These are phyloP conservation scores for Nannoperca obscura DNA, from an alignment of 2,797 vertebrate species.

Conservation along the genomic window DNA sequence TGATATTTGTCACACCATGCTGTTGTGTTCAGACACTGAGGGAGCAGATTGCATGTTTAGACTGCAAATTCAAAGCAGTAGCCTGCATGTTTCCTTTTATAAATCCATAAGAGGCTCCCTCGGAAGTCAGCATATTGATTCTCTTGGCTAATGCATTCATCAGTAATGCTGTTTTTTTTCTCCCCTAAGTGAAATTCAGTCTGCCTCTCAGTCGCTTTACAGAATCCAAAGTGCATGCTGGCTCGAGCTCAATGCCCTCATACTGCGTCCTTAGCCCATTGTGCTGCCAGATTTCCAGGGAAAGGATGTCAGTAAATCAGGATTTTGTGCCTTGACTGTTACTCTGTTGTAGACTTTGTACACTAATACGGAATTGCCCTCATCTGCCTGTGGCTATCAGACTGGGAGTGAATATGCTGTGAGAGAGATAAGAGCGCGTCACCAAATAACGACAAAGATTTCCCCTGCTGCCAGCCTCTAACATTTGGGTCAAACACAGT, in stretches of 20 bases:
- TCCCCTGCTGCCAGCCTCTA: background rate
- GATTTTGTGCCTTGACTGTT: constrained; percentile 18
- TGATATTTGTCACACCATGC: background rate
- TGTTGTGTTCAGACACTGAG: background rate
- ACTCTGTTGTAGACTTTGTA: background rate
- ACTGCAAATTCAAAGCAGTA: constrained; percentile 31
- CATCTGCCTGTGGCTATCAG: constrained; percentile 1
- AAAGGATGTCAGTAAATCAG: constrained; percentile 47
- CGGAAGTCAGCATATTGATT: constrained; percentile 65
- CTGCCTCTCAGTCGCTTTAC: constrained; percentile 32
- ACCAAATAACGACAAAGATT: constrained; percentile 5
- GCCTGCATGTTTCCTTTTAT: constrained; percentile 25
- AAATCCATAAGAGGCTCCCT: constrained; percentile 31
- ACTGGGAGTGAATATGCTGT: background rate
- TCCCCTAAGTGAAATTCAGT: constrained; percentile 58
- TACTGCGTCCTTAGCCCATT: constrained; percentile 27
- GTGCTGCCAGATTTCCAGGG: constrained; percentile 39
- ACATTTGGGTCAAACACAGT: constrained; percentile 43
- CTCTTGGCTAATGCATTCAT: constrained; percentile 52
- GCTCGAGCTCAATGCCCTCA: constrained; percentile 19
- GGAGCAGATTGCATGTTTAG: constrained; percentile 25
- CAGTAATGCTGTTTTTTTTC: constrained; percentile 39
- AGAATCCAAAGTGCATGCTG: constrained; percentile 59
- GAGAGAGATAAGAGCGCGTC: constrained; percentile 8
- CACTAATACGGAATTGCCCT: constrained; percentile 6